Evolutionary conservation across 2,113 vertebrate species (phyloP).

Genomic region (Microcebus jonahi): DNA sequence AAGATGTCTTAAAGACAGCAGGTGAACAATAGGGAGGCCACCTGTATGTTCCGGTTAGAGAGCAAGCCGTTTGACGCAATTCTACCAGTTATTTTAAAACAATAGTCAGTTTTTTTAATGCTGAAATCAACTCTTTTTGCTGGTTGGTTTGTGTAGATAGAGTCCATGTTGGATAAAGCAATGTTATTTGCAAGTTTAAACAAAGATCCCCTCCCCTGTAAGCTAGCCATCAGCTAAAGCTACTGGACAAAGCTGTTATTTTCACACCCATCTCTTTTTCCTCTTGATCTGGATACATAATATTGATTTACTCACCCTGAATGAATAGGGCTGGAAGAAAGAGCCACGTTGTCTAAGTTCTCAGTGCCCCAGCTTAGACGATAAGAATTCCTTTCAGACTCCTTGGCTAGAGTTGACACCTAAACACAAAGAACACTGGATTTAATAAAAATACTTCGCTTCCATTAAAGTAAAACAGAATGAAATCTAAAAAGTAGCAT

Average conservation of each 20-base stretch:
- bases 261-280: slow-evolving; percentile 38
- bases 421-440: slow-evolving; percentile 73
- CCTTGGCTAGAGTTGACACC: slow-evolving; percentile 90
- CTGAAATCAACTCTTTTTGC: neutral
- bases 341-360: slow-evolving; percentile 96
- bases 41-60: neutral
- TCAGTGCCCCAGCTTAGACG: slow-evolving; percentile 95
- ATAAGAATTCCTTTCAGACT: slow-evolving; percentile 92
- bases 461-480: slow-evolving; percentile 33
- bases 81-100: neutral
- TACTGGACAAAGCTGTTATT: slow-evolving; percentile 58
- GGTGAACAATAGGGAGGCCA: neutral
- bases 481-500: neutral
- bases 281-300: slow-evolving; percentile 66
- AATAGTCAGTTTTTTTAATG: neutral
- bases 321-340: slow-evolving; percentile 96
- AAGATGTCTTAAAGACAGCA: neutral
- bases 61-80: slow-evolving; percentile 32
- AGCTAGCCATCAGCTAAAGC: slow-evolving; percentile 67
- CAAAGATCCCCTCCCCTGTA: slow-evolving; percentile 59
- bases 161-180: slow-evolving; percentile 7
- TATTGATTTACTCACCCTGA: slow-evolving; percentile 92
- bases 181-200: slow-evolving; percentile 58
- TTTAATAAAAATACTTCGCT: slow-evolving; percentile 43
- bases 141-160: neutral